Percentiles rank a stretch among this genome's conserved stretches.
Conservation (phyloP, 1,140 invertebrate species). For the Drosophila kepulauana region DNA sequence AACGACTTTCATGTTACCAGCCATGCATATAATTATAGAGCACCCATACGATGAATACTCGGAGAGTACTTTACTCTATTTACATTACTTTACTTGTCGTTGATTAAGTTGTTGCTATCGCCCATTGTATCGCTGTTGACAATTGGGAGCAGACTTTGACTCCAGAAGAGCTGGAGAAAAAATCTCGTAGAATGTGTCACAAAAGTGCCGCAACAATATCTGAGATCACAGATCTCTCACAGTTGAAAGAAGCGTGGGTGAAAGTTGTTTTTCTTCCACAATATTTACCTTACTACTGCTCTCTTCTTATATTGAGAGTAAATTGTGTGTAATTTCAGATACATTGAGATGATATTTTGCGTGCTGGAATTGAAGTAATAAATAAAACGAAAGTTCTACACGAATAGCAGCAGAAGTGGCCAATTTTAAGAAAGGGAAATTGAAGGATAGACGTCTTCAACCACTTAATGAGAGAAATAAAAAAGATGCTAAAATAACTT, state of each 20-base stretch:
- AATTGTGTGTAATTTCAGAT: constrained; percentile 5
- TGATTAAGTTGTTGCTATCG: constrained; percentile 44
- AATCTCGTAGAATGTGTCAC: constrained; percentile 41
- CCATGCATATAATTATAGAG: constrained; percentile 50
- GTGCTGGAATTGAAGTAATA: constrained; percentile 8
- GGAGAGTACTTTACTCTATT: constrained; percentile 12
- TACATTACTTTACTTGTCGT: constrained; percentile 24
- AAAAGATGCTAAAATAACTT: no score
- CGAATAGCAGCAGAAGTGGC: not conserved
- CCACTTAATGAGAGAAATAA: no score
- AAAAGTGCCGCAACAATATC: constrained; percentile 31
- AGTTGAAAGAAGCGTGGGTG: constrained; percentile 39
- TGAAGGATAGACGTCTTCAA: no score
- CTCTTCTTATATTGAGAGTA: constrained; percentile 9
- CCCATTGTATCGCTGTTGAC: constrained; percentile 25
- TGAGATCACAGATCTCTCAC: constrained; percentile 33
- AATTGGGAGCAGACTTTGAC: constrained; percentile 28
- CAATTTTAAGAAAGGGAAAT: constrained; percentile 1
- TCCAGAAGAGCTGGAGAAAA: constrained; percentile 6
- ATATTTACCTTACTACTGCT: not conserved
- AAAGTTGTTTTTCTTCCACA: constrained; percentile 39
- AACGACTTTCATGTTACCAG: constrained; percentile 36
- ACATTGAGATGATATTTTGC: constrained; percentile 17
- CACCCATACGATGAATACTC: constrained; percentile 22
- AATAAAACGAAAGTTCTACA: constrained; percentile 28